Evolutionary conservation across 2,888 invertebrate species (phyloP).

Genomic region (Diploptera punctata): DNA sequence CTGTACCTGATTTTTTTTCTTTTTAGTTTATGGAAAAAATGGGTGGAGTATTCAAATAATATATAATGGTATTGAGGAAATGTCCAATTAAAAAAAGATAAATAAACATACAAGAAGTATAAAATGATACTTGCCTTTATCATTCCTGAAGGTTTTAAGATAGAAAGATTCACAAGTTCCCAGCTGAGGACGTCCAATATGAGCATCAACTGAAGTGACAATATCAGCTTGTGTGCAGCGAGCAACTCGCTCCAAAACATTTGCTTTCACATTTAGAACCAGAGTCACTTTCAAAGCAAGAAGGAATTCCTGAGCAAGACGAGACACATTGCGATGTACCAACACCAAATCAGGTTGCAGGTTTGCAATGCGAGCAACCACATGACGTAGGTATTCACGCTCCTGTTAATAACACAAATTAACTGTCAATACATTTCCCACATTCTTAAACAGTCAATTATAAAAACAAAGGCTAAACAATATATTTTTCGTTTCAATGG

Average conservation of each 20-base stretch:
- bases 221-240: slow-evolving; percentile 85
- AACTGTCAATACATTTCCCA: not conserved
- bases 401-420: slow-evolving; percentile 69
- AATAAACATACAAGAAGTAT: too few species aligned
- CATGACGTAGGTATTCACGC: slow-evolving; percentile 83
- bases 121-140: slow-evolving; percentile 57
- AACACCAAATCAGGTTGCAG: slow-evolving; percentile 87
- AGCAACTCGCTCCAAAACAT: slow-evolving; percentile 79
- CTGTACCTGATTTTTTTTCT: too few species aligned
- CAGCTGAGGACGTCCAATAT: slow-evolving; percentile 75
- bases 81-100: too few species aligned
- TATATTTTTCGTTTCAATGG: too few species aligned
- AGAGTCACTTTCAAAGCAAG: slow-evolving; percentile 82
- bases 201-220: slow-evolving; percentile 86
- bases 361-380: slow-evolving; percentile 83
- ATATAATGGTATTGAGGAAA: too few species aligned
- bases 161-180: slow-evolving; percentile 87
- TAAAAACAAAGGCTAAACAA: too few species aligned
- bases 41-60: too few species aligned
- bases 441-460: too few species aligned
- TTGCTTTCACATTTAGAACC: slow-evolving; percentile 82
- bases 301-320: slow-evolving; percentile 86
- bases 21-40: too few species aligned
- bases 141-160: slow-evolving; percentile 63
- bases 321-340: slow-evolving; percentile 84